Percentiles rank a stretch among this genome's conserved stretches.
Conservation (phyloP, 2,797 vertebrate genomes). For the Aythya fuligula region DNA sequence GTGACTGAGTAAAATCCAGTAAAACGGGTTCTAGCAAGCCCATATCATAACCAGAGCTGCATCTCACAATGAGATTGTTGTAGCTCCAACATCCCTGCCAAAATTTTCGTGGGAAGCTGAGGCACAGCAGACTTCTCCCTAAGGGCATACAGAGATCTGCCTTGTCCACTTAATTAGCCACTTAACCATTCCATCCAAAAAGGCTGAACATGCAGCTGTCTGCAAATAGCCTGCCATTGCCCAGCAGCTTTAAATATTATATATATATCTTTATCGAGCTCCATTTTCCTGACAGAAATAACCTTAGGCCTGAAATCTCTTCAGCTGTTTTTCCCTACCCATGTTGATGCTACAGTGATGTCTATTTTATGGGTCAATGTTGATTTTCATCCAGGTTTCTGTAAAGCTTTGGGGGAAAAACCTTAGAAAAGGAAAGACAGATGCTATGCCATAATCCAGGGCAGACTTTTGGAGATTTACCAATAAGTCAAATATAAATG, state of each 20-base stretch:
- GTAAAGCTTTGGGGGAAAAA: background rate
- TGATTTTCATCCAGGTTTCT: background rate
- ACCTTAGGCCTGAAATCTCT: slow-evolving; percentile 5
- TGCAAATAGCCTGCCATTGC: background rate
- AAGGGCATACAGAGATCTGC: background rate
- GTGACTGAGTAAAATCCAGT: slow-evolving; percentile 16
- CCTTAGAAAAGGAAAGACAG: background rate
- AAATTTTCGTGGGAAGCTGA: slow-evolving; percentile 27
- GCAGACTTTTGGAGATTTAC: background rate
- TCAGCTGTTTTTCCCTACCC: background rate
- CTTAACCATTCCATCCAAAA: slow-evolving; percentile 51
- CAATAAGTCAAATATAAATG: background rate
- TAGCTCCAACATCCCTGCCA: slow-evolving; percentile 24
- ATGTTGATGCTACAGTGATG: background rate
- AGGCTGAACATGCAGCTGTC: slow-evolving; percentile 38
- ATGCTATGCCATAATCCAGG: background rate
- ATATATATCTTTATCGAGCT: background rate
- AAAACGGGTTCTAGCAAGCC: background rate
- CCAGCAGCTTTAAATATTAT: slow-evolving; percentile 36
- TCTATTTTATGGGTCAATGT: background rate
- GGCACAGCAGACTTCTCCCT: background rate
- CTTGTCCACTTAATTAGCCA: slow-evolving; percentile 68
- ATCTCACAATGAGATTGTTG: background rate
- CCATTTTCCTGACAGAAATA: slow-evolving; percentile 57
- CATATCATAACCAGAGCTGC: background rate